Evolutionary conservation across 2,113 vertebrate species (phyloP).

Genomic region (Psittacula cyanocephala): DNA sequence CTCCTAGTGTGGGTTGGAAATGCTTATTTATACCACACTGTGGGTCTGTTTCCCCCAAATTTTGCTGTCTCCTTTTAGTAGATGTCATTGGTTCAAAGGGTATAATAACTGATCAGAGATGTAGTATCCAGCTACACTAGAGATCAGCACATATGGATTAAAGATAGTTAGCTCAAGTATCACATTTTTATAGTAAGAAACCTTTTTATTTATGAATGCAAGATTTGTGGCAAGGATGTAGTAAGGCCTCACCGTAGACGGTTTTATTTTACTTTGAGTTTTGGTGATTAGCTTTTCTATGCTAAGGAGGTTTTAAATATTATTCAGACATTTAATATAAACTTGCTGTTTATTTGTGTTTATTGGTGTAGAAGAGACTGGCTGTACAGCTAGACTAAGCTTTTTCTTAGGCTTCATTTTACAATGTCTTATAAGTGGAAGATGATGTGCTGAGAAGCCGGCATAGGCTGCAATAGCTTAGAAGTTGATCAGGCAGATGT

Average conservation of each 20-base stretch:
- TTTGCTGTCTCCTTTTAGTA: conserved; percentile 47
- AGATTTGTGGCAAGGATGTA: background rate
- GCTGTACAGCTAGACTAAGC: background rate
- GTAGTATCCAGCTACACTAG: background rate
- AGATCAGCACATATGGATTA: background rate
- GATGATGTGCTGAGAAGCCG: background rate
- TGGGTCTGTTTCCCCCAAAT: conserved; percentile 67
- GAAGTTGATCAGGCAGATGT: background rate
- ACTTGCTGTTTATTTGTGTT: background rate
- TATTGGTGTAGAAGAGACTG: background rate
- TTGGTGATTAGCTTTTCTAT: background rate
- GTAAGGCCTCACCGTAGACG: background rate
- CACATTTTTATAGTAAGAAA: background rate
- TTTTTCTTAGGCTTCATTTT: background rate
- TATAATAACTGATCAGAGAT: background rate
- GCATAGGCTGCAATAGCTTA: background rate
- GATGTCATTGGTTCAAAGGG: conserved; percentile 28
- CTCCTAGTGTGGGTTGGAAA: conserved; percentile 55
- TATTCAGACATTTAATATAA: background rate
- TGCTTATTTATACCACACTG: conserved; percentile 63
- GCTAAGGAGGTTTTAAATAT: background rate
- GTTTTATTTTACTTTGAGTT: background rate
- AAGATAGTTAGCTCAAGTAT: background rate
- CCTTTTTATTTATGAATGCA: background rate
- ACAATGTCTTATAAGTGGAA: background rate